Evolutionary conservation across 2,888 invertebrate genomes (phyloP).

Genomic region (Lysandra coridon): DNA sequence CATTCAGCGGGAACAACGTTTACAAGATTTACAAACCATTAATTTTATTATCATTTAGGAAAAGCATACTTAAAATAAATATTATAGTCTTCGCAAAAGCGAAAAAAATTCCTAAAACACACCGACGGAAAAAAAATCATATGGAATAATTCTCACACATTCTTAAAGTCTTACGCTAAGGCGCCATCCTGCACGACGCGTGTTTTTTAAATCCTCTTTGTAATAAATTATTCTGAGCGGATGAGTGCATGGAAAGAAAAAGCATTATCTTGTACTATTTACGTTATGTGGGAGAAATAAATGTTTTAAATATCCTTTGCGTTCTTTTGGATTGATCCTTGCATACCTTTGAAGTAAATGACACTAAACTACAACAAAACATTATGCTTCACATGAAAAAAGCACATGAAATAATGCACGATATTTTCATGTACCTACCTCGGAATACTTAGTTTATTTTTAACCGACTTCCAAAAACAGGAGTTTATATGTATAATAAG

Average conservation of each 20-base stretch:
- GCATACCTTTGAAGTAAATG: neutral
- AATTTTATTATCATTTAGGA: neutral
- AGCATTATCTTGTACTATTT: conserved; percentile 51
- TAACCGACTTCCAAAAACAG: too few species aligned
- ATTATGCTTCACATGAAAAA: too few species aligned
- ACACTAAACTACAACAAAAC: neutral
- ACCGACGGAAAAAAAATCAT: conserved; percentile 46
- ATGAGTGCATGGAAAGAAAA: conserved; percentile 60
- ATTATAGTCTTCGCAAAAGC: neutral
- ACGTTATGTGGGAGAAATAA: conserved; percentile 33
- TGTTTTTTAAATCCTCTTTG: conserved; percentile 74
- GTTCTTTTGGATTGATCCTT: neutral
- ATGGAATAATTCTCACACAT: conserved; percentile 71
- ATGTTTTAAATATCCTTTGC: conserved; percentile 29
- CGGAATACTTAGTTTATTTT: too few species aligned
- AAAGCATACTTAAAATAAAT: neutral
- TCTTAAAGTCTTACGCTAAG: conserved; percentile 60
- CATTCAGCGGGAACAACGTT: too few species aligned
- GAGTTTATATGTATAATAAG: too few species aligned
- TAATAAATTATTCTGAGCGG: conserved; percentile 72
- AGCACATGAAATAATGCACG: too few species aligned
- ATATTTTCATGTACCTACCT: too few species aligned
- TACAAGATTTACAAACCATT: too few species aligned
- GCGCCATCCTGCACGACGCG: conserved; percentile 66
- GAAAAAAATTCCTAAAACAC: neutral